Base-by-base conservation (phyloP, 2,797 vertebrate genomes). In the Sebastes iracundus region DNA sequence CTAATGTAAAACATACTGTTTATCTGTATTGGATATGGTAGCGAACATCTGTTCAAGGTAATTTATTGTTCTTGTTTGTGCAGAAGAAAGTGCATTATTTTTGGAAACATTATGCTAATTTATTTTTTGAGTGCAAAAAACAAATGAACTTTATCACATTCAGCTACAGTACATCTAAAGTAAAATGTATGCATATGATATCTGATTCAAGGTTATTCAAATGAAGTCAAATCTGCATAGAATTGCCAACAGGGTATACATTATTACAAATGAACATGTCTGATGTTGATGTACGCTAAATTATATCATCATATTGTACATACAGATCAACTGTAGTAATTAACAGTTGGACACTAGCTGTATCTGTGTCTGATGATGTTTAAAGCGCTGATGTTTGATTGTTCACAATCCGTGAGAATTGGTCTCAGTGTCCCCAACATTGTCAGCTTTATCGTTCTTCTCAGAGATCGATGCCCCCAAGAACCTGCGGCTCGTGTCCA, bases 391-490 rank as follows among this genome's bases (percentile, higher is more conserved):
- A 82, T 88, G 72, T 84, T 86, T 90, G 35, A 74, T 83, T 84
- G 82, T 88, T 85, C 90, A 75, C 82, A 65, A 72, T 89, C 82
- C 79, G 88, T 88, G 82, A 91, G 91, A 91, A 90, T 90, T 89
- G 92, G 92, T 94, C 94, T 95, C 90, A 92, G 89, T 94, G 87
- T 93, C 87, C 92, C 91, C 92, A 94, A 93, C 88, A 86, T 94
- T 95, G 94, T 94, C 90, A 94, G 94, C 93, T 95, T 92, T 94
- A 89, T 94, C 91, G 62, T 95, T 94, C 86, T 94, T 89, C 83
- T 81, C 94, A 99, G 99, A 99, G 94, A 98, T 99, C 0, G 99
- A 99, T 80, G 97, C 98, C n/a, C 99, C 99, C 62, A 99, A 99
- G 94, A 99, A 99, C 88, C 86, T 97, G 64, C 95, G 96, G 30